Evolutionary conservation across 2,113 vertebrate genomes (phyloP).

Genomic region (Tupaia chinensis): DNA sequence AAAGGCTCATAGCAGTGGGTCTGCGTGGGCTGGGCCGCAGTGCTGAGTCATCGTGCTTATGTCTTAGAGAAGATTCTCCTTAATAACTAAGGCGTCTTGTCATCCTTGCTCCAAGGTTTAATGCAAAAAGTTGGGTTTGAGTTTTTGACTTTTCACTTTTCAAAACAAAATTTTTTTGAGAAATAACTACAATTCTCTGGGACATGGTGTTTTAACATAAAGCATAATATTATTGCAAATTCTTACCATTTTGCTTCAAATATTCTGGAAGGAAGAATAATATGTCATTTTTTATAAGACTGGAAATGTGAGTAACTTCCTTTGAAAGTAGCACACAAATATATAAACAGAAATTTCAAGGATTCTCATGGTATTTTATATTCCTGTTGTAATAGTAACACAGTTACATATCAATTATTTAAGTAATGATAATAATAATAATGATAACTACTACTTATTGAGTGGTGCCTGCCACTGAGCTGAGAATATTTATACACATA

Average conservation of each 20-base stretch:
- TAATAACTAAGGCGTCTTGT: not conserved
- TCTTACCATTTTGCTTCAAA: not conserved
- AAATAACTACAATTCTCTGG: slow-evolving; percentile 6
- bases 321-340: slow-evolving; percentile 26
- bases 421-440: not conserved
- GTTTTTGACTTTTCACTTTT: slow-evolving; percentile 1
- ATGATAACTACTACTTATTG: not conserved
- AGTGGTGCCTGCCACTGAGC: not conserved
- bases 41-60: slow-evolving; percentile 1
- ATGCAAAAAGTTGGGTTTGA: not conserved
- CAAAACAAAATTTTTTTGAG: not conserved
- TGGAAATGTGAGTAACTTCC: not conserved
- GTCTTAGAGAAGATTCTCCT: not conserved
- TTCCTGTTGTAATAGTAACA: not conserved
- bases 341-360: not conserved
- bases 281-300: not conserved
- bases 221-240: not conserved
- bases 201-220: not conserved
- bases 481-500: slow-evolving; percentile 5
- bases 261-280: slow-evolving; percentile 53
- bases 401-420: not conserved
- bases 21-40: not conserved
- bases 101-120: not conserved
- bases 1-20: not conserved
- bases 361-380: not conserved